Evolutionary conservation across 2,113 vertebrate genomes (phyloP).

Genomic region (Rhagologus leucostigma): DNA sequence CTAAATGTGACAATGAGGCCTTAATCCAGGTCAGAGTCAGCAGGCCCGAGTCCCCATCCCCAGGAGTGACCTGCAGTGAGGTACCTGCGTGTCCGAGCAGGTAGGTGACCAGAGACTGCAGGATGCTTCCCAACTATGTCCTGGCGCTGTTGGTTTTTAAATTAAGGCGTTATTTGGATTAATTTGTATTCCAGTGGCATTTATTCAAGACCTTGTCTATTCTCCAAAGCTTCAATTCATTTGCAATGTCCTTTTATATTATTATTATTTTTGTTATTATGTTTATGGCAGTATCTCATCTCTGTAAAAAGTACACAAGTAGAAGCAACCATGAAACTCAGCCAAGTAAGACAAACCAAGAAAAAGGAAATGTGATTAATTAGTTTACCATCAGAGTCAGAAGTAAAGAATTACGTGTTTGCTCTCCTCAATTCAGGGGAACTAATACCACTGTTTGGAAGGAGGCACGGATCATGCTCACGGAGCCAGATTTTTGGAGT

Average conservation of each 20-base stretch:
- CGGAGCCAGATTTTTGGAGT: background rate
- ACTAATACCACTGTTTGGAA: background rate
- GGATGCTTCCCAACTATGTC: rapidly evolving
- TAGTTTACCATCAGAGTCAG: background rate
- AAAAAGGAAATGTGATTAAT: background rate
- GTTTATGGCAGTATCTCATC: background rate
- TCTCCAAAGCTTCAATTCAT: background rate
- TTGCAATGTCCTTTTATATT: background rate
- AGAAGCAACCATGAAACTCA: background rate
- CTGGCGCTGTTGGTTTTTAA: background rate
- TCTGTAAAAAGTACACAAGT: background rate
- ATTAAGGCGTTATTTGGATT: background rate
- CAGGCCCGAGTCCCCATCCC: background rate
- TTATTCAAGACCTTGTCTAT: background rate
- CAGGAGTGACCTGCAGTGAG: background rate
- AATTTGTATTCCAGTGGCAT: background rate
- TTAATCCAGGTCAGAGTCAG: background rate
- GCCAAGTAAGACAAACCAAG: background rate
- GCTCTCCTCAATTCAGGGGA: background rate
- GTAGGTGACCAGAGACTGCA: background rate
- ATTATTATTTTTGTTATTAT: background rate
- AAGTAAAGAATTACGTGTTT: background rate
- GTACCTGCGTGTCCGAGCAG: rapidly evolving
- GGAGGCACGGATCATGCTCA: background rate
- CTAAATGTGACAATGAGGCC: background rate